phyloP scores from a whole-genome alignment of 1,140 invertebrate genomes.

The Aphelinus atriplicis region DNA sequence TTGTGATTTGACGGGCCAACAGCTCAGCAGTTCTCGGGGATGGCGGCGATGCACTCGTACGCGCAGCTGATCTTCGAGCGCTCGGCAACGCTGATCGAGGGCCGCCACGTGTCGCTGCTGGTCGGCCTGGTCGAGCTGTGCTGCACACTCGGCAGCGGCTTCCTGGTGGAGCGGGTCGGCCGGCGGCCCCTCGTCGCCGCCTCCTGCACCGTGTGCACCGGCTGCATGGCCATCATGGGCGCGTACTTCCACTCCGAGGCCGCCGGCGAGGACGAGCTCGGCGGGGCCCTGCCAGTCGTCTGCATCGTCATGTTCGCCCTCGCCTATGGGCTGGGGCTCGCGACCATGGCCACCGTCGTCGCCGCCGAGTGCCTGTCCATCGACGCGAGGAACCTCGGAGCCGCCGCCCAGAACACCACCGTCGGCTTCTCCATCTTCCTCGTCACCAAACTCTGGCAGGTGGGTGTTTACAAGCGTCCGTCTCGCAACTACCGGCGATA shows the following conservation, averaged over 20 bases:
- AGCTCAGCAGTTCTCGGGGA: constrained; percentile 27
- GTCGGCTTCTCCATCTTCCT: constrained; percentile 13
- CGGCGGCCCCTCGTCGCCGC: not conserved
- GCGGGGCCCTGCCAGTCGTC: not conserved
- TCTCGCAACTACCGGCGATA: too few species aligned
- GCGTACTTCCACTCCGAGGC: not conserved
- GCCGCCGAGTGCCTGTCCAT: constrained; percentile 4
- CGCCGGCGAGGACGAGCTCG: not conserved
- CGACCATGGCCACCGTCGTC: not conserved
- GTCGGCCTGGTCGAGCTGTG: constrained; percentile 8
- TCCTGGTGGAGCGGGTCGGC: not conserved
- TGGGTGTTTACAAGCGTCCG: not conserved
- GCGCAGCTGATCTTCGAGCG: constrained; percentile 17
- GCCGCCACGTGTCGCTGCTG: not conserved
- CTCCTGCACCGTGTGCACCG: not conserved
- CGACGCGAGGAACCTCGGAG: constrained; percentile 13
- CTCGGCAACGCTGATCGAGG: not conserved
- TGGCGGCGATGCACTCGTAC: constrained; percentile 7
- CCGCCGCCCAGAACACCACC: constrained; percentile 16
- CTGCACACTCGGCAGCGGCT: not conserved
- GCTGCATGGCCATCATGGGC: constrained; percentile 12
- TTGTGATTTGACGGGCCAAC: too few species aligned
- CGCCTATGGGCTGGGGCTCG: not conserved
- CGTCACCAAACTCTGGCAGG: constrained; percentile 25
- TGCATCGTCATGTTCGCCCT: constrained; percentile 11